These are phyloP conservation scores for Ictidomys tridecemlineatus DNA, from an alignment of 2,113 vertebrate species.

Conservation along the genomic window DNA sequence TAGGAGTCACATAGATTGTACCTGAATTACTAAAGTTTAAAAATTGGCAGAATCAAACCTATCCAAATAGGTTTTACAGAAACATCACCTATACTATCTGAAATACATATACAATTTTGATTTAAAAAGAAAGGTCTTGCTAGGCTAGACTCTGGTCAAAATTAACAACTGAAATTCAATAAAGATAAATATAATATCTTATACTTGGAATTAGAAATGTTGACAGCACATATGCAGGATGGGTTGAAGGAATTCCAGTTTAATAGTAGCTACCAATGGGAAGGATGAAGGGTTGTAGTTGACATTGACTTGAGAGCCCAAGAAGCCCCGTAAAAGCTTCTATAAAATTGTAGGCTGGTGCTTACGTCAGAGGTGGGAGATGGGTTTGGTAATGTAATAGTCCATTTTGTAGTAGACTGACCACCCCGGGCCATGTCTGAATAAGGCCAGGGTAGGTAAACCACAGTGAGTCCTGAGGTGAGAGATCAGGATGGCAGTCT, in stretches of 20 bases:
- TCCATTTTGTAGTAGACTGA: neutral
- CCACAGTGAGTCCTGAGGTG: neutral
- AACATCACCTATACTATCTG: neutral
- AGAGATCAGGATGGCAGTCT: neutral
- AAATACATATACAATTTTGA: neutral
- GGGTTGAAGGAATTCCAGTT: neutral
- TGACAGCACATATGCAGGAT: neutral
- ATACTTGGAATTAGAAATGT: neutral
- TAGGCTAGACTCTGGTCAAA: neutral
- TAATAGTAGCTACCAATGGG: neutral
- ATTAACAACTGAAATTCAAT: conserved; percentile 38
- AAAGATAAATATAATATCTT: neutral
- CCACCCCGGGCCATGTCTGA: neutral
- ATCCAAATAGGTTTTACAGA: neutral
- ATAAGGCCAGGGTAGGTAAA: neutral
- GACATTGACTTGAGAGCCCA: neutral
- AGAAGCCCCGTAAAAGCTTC: conserved; percentile 15
- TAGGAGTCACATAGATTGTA: neutral
- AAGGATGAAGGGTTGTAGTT: neutral
- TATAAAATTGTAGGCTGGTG: neutral
- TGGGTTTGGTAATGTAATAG: neutral
- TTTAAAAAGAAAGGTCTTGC: conserved; percentile 4
- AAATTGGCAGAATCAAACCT: neutral
- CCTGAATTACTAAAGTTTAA: conserved; percentile 11
- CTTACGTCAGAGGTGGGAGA: neutral